Base-by-base conservation (phyloP, 2,888 invertebrate species). In the Aquatica leii region DNA sequence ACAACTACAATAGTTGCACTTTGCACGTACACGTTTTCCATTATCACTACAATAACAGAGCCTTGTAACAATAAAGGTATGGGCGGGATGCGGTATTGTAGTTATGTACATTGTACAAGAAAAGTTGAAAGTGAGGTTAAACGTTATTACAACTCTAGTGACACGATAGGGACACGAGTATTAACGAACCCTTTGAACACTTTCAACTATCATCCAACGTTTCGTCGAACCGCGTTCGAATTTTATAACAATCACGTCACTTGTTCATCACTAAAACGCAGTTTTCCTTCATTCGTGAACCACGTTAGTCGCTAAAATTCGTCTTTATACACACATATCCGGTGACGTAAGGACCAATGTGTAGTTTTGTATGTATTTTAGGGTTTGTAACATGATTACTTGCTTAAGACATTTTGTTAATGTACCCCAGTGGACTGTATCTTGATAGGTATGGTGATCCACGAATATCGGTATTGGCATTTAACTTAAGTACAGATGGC, bases 171-270 rank as follows among this genome's bases (percentile, higher is more conserved):
- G 41, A 43, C 41, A 43, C 41, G 41, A 43, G 41, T 12, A 43
- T 43, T 43, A 43, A 43, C 41, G 41, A 43, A 43, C 41, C 41
- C 8, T 43, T 40, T 43, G 41, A 43, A 43, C 41, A 43, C 41
- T 14, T 8, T 43, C 41, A 43, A 8, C n/a, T 8, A 43, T 43
- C 41, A 43, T 43, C 41, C 41, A 43, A 17, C 41, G 41, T 43
- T 43, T 12, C 41, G 41, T 43, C 15, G 17, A 43, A 43, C 41
- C n/a, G 9, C 41, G 41, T 43, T 43, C 14, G 15, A 17, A 43
- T 43, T 43, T 43, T 17, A 43, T 43, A 43, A 43, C 14, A 43
- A 43, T 43, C 15, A 43, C 41, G 41, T 43, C 41, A 43, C 41
- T 43, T 43, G 41, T 43, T 43, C 6, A 14, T 12, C 14, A 14